phyloP scores from a whole-genome alignment of 2,113 vertebrate genomes.

The Xiphophorus maculatus region DNA sequence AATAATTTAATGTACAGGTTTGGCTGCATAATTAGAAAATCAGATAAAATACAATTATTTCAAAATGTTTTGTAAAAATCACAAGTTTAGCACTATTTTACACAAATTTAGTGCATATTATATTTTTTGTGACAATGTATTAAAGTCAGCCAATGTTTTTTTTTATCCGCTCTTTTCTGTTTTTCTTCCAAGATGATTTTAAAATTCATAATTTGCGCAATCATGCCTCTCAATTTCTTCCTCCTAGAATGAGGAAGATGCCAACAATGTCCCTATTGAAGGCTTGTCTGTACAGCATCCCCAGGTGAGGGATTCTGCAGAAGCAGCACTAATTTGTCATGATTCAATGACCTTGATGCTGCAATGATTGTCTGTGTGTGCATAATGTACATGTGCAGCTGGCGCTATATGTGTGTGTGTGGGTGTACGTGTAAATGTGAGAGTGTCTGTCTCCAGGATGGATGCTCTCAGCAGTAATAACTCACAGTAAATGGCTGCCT shows the following conservation, averaged over 20 bases:
- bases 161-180: conserved; percentile 20
- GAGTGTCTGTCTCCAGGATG: conserved; percentile 45
- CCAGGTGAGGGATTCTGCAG: conserved; percentile 77
- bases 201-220: conserved; percentile 52
- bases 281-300: conserved; percentile 85
- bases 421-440: conserved; percentile 8
- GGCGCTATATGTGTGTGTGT: neutral
- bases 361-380: conserved; percentile 31
- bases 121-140: neutral
- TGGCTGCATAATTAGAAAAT: neutral
- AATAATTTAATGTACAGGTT: neutral
- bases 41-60: neutral
- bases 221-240: conserved; percentile 59
- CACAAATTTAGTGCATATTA: neutral
- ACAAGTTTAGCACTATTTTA: neutral
- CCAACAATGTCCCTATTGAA: conserved; percentile 82
- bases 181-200: conserved; percentile 38
- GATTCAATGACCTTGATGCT: conserved; percentile 70
- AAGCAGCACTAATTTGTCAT: conserved; percentile 68
- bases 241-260: conserved; percentile 79
- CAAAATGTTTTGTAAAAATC: neutral
- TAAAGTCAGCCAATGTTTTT: neutral
- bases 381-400: neutral
- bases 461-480: conserved; percentile 70
- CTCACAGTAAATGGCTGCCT: conserved; percentile 66